Evolutionary conservation across 2,113 vertebrate genomes (phyloP).

Genomic region (Emydura subglobosa): DNA sequence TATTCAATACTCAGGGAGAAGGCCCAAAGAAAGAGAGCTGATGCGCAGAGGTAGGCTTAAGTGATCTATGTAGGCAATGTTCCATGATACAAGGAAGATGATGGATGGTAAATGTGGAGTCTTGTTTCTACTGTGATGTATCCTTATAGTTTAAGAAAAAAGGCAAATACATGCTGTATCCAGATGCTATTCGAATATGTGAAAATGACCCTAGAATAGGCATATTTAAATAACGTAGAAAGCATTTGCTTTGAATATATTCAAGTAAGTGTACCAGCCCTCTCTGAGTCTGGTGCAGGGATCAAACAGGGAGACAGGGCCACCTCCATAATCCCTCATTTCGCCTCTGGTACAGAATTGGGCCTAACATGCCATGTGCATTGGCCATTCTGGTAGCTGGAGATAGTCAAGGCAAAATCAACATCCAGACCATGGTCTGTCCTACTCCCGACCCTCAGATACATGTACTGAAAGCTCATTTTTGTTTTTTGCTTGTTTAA

Average conservation of each 20-base stretch:
- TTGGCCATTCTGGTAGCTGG: neutral
- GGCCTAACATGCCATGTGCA: neutral
- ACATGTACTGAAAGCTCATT: neutral
- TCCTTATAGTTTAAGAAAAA: neutral
- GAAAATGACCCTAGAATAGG: neutral
- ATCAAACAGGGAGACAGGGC: neutral
- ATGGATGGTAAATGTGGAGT: neutral
- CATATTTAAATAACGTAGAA: neutral
- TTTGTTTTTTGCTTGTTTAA: neutral
- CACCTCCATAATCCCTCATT: neutral
- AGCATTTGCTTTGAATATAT: neutral
- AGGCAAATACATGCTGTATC: neutral
- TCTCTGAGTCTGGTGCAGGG: neutral
- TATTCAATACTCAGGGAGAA: constrained; percentile 78
- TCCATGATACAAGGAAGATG: neutral
- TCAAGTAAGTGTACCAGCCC: neutral
- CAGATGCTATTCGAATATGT: neutral
- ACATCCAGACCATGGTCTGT: neutral
- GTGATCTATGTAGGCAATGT: neutral
- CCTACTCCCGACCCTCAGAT: neutral
- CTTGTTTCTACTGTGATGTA: neutral
- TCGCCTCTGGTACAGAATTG: neutral
- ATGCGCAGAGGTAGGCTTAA: constrained; percentile 70
- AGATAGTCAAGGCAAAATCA: neutral
- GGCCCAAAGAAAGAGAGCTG: constrained; percentile 54